Evolutionary conservation across 2,797 vertebrate species (phyloP).

Genomic region (Tauraco hartlaubi): DNA sequence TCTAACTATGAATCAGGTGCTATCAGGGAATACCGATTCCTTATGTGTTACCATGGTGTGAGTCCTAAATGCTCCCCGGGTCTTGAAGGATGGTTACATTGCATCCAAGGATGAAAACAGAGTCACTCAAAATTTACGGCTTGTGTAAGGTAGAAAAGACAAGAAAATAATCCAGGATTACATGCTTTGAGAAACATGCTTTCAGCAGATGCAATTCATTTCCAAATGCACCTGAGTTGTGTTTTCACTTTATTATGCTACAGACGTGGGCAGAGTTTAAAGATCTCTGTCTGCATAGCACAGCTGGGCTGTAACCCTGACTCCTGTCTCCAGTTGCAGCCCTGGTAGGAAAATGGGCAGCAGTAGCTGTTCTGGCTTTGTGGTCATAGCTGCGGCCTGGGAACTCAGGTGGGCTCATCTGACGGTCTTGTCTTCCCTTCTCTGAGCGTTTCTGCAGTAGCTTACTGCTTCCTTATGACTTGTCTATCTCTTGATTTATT

Average conservation of each 20-base stretch:
- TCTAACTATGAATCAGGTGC: not conserved
- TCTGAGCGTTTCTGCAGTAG: not conserved
- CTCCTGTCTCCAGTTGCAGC: fast-evolving
- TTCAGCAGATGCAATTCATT: not conserved
- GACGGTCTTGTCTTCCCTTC: not conserved
- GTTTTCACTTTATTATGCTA: not conserved
- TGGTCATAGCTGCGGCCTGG: fast-evolving
- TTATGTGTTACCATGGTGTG: not conserved
- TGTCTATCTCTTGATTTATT: not conserved
- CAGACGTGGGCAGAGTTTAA: not conserved
- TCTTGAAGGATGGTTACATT: not conserved
- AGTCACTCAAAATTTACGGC: not conserved
- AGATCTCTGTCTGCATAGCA: not conserved
- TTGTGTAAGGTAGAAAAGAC: not conserved
- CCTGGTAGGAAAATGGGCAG: not conserved
- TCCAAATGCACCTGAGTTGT: not conserved
- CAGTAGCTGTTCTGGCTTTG: fast-evolving
- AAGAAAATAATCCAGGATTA: not conserved
- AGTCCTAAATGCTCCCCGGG: not conserved
- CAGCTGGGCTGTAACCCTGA: not conserved
- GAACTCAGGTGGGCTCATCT: not conserved
- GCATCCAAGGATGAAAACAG: not conserved
- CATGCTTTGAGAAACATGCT: not conserved
- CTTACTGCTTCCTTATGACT: not conserved
- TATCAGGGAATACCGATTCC: not conserved